Evolutionary conservation across 2,888 invertebrate genomes (phyloP).

Genomic region (Pollenia labialis): DNA sequence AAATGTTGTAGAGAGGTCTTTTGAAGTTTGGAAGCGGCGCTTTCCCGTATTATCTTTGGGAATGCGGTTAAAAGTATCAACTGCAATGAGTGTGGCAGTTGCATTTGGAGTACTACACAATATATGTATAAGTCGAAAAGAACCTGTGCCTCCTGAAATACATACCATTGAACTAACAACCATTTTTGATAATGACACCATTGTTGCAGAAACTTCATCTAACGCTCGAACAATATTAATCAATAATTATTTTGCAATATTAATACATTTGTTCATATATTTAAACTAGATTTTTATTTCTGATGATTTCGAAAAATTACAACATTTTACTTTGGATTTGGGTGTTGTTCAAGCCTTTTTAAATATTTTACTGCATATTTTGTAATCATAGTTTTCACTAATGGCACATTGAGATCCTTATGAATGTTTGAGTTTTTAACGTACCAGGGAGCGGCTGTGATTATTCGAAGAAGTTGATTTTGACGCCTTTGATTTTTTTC

Average conservation of each 20-base stretch:
- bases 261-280: neutral
- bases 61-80: constrained; percentile 11
- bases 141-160: constrained; percentile 2
- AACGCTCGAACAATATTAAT: neutral
- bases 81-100: constrained; percentile 20
- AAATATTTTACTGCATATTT: too few relatives aligned
- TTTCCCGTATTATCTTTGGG: constrained; percentile 15
- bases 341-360: too few relatives aligned
- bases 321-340: too few relatives aligned
- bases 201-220: constrained; percentile 16
- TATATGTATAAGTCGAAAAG: constrained; percentile 2
- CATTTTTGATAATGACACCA: constrained; percentile 4
- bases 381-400: too few relatives aligned
- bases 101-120: neutral
- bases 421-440: too few relatives aligned
- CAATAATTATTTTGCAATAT: constrained; percentile 9
- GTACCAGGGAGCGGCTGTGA: too few relatives aligned
- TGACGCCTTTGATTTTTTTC: too few relatives aligned
- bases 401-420: too few relatives aligned
- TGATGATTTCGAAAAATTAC: too few relatives aligned
- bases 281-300: too few relatives aligned
- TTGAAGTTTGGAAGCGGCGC: constrained; percentile 13
- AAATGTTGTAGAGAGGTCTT: neutral
- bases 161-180: neutral
- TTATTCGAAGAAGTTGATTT: too few relatives aligned